These are phyloP conservation scores for Anthopleura xanthogrammica DNA, from an alignment of 92 coral and sea anemone species.

Conservation along the genomic window DNA sequence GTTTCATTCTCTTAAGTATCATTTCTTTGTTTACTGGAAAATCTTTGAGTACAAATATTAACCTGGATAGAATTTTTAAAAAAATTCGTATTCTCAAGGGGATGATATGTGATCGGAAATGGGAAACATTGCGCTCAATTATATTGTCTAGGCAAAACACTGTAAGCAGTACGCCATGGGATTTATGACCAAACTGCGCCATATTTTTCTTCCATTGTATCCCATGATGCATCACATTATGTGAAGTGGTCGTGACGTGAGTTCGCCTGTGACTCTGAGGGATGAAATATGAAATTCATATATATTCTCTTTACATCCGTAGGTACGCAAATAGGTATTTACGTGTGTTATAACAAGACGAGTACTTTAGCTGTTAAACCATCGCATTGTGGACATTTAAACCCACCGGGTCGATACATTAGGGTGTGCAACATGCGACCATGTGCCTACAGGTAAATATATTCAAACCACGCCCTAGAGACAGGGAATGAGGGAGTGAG, in stretches of 20 bases:
- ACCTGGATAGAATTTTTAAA: neutral
- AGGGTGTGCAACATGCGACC: slow-evolving; percentile 45
- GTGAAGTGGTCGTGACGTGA: no score
- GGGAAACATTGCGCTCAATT: no score
- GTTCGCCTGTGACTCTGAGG: no score
- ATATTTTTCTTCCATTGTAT: no score
- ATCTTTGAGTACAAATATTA: neutral
- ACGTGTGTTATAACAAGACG: slow-evolving; percentile 43
- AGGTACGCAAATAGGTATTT: slow-evolving; percentile 43
- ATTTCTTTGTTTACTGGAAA: neutral
- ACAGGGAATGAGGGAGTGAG: no score
- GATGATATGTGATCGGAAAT: no score
- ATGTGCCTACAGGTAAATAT: slow-evolving; percentile 44
- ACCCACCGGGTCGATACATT: slow-evolving; percentile 25
- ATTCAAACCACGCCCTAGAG: no score
- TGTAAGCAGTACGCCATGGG: no score
- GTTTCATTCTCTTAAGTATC: no score
- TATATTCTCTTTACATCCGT: neutral
- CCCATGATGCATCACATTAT: no score
- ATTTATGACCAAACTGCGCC: no score
- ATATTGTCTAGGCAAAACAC: no score
- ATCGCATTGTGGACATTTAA: slow-evolving; percentile 28
- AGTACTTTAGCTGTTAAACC: slow-evolving; percentile 14
- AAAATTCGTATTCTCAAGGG: neutral
- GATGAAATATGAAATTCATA: neutral